Percentiles rank a stretch among this genome's conserved stretches.
phyloP scores from a whole-genome alignment of 1,140 invertebrate species.

The Sarcophaga bullata region DNA sequence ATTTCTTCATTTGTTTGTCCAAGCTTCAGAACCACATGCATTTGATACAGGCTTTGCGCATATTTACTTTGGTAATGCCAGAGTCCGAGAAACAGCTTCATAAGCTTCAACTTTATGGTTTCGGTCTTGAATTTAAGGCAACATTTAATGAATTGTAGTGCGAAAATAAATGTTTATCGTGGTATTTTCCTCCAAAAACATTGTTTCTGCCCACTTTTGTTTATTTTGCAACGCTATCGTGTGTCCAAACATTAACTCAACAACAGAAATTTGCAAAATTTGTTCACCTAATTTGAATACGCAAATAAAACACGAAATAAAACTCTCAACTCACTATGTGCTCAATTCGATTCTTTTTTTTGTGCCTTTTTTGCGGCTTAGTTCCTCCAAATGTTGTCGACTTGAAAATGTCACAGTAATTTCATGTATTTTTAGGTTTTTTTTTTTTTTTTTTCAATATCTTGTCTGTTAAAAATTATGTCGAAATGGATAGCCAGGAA shows the following conservation, averaged over 20 bases:
- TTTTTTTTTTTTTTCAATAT: not conserved
- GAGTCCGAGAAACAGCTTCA: too few relatives aligned
- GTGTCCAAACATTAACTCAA: not conserved
- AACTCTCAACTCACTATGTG: not conserved
- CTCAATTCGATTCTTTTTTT: not conserved
- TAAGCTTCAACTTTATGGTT: too few relatives aligned
- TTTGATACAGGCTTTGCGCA: too few relatives aligned
- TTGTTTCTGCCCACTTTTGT: not conserved
- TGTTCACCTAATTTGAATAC: slow-evolving; percentile 11
- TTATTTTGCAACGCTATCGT: not conserved
- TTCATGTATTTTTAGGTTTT: not conserved
- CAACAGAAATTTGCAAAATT: not conserved
- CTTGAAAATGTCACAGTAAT: slow-evolving; percentile 9
- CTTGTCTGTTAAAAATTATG: not conserved
- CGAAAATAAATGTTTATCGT: too few relatives aligned
- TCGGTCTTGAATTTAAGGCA: too few relatives aligned
- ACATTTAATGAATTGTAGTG: too few relatives aligned
- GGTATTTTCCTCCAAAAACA: too few relatives aligned
- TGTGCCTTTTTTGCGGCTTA: not conserved
- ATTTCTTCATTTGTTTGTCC: too few relatives aligned
- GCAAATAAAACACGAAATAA: not conserved
- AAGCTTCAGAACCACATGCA: too few relatives aligned
- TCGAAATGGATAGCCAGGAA: not conserved
- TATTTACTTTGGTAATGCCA: too few relatives aligned
- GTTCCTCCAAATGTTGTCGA: slow-evolving; percentile 6